These are phyloP conservation scores for Xanthia togata DNA, from an alignment of 2,888 invertebrate genomes.

Conservation along the genomic window DNA sequence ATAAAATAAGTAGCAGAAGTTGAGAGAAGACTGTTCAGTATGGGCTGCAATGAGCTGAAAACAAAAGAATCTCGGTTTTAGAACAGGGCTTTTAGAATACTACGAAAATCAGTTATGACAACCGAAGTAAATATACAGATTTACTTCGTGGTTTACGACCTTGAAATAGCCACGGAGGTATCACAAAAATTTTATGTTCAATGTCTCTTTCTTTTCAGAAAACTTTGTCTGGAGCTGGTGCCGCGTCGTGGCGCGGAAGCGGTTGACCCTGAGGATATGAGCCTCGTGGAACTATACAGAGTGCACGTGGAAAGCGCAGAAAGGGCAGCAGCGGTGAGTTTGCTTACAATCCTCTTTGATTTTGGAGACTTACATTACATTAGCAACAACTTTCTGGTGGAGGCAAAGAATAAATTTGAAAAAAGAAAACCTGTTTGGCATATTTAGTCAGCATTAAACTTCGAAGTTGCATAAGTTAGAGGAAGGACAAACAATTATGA, in stretches of 20 bases:
- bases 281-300: conserved; percentile 96
- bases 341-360: conserved; percentile 37
- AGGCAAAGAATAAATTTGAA: too few relatives aligned
- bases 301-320: conserved; percentile 94
- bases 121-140: background rate
- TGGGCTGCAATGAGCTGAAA: background rate
- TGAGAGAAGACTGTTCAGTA: background rate
- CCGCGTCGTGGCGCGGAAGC: conserved; percentile 97
- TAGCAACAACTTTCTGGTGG: too few relatives aligned
- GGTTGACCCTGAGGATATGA: conserved; percentile 97
- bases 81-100: background rate
- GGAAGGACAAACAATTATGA: conserved; percentile 4
- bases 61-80: background rate
- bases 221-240: conserved; percentile 97
- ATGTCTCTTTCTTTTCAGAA: conserved; percentile 90
- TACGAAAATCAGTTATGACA: background rate
- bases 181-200: background rate
- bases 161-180: background rate
- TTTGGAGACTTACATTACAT: too few relatives aligned
- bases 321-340: conserved; percentile 93
- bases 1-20: background rate
- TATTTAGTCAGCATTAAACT: too few relatives aligned
- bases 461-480: conserved; percentile 4
- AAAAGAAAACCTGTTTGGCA: too few relatives aligned
- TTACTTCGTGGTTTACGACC: background rate